Evolutionary conservation across 2,888 invertebrate genomes (phyloP), one percentile per base, ranked within the genome.

Genomic region (Eupithecia tripunctaria): DNA sequence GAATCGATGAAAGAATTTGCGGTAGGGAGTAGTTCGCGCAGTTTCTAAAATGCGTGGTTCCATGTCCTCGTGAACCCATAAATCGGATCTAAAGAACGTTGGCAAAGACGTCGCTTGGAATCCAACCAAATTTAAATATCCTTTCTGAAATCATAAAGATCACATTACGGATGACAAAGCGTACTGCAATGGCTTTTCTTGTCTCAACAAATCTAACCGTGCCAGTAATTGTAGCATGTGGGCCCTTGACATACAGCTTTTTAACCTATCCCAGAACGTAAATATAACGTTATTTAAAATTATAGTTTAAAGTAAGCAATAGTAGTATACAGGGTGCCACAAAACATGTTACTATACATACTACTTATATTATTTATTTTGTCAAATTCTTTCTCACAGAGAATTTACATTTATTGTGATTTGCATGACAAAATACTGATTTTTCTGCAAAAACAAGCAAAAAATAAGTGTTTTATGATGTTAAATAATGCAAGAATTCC

Each of bases 121-220:
- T 85, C 81, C 81, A 86, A 90, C 91, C 91, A 92, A 92, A 90
- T 91, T 91, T 89, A 88, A 91, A 91, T 89, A 89, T 88, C 85
- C 85, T 87, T 89, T 87, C 82, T 79, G 80, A 88, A 88, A 88
- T 89, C 84, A 87, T 90, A 89, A 89, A 89, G 85, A 84, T 85
- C 84, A 82, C 85, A 85, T 89, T 88, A 86, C 81, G 82, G 82
- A 81, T 88, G 86, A 90, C 83, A 86, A 85, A 89, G 82, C 76
- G 72, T 78, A 84, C 85, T 85, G 84, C 84, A 86, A 81, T 79
- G 77, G 47, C 27, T 82, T 82, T 78, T 80, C 68, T 67, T 72
- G 71, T 71, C 66, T 76, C 51, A 64, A 64, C 29, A 21, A 32
- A 66, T 51, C 21, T 63, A 12, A 38, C 15, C 12, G 38, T 67